These are phyloP conservation scores for Gymnoscopelus microlampas DNA, from an alignment of 2,797 vertebrate species.

Conservation along the genomic window DNA sequence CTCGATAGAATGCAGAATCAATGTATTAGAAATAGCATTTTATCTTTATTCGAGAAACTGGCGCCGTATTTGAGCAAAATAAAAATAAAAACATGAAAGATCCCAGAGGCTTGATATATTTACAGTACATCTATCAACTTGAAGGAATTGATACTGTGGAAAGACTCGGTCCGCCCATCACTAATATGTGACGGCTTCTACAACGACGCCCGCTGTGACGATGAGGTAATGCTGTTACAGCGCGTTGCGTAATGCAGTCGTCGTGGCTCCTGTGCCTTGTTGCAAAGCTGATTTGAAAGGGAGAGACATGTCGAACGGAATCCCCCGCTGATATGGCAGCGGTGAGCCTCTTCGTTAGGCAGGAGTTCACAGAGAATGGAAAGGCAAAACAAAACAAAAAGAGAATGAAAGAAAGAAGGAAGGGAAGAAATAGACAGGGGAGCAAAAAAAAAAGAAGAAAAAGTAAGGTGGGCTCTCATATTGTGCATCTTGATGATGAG, in stretches of 20 bases:
- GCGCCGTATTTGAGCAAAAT: too few species aligned
- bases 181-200: conserved; percentile 52
- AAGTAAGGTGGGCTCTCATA: too few species aligned
- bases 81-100: too few species aligned
- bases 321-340: conserved; percentile 86
- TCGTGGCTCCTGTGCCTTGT: conserved; percentile 57
- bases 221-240: conserved; percentile 77
- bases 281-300: conserved; percentile 62
- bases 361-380: conserved; percentile 35
- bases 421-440: conserved; percentile 40
- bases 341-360: conserved; percentile 78
- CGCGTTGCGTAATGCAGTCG: conserved; percentile 68
- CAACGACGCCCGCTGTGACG: not conserved
- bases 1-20: too few species aligned
- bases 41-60: not conserved
- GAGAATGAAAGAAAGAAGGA: conserved; percentile 27
- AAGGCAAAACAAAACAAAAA: conserved; percentile 33
- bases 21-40: not conserved
- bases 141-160: too few species aligned
- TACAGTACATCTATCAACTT: too few species aligned
- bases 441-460: too few species aligned
- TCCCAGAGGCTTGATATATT: too few species aligned
- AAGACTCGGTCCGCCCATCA: not conserved
- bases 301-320: conserved; percentile 73
- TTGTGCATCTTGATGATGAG: conserved; percentile 49